Evolutionary conservation across 2,113 vertebrate species (phyloP), one percentile per base, ranked within the genome.

Genomic region (Rhea americana): DNA sequence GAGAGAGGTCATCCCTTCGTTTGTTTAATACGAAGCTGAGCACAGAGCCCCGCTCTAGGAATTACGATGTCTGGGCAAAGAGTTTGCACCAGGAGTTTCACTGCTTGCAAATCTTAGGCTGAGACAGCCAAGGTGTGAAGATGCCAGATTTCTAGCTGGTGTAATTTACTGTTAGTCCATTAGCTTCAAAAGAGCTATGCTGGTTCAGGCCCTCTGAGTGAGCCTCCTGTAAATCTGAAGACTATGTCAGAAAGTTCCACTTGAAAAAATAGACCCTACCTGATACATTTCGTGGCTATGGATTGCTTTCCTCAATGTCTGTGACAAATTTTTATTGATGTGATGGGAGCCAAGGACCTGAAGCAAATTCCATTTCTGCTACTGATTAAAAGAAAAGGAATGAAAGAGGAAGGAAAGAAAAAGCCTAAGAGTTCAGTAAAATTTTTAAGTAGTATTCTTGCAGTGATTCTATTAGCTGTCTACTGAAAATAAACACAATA

Each of bases 71-170:
- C 56, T 30, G 67, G 73, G 78, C 35, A 84, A 79, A 61, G 45
- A 12, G 16, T 50, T 45, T 84, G 77, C 86, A 83, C 76, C 79
- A 13, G 72, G 28, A 4, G 1, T 7, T 82, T 15, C 63, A 37
- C 85, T 62, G 20, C 3, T 16, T 39, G 50, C 82, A 82, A 24
- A 72, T 79, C 71, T 47, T 9, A 13, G 0, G 43, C 41, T 15
- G 70, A 82, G 39, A 59, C 28, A 61, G 62, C 14, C 70, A 14
- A 63, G 7, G 10, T 53, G 55, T 13, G 67, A 56, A 21, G 48
- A 26, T 4, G 41, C 47, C 62, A 22, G 1, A 0, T 72, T 89
- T 55, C 65, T 32, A 32, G 7, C 7, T 0, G 0, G 22, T 35
- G 43, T 68, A 2, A 79, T 81, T 94, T 35, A 18, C 48, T 45